phyloP scores from a whole-genome alignment of 2,113 vertebrate species.

The Burhinus oedicnemus region DNA sequence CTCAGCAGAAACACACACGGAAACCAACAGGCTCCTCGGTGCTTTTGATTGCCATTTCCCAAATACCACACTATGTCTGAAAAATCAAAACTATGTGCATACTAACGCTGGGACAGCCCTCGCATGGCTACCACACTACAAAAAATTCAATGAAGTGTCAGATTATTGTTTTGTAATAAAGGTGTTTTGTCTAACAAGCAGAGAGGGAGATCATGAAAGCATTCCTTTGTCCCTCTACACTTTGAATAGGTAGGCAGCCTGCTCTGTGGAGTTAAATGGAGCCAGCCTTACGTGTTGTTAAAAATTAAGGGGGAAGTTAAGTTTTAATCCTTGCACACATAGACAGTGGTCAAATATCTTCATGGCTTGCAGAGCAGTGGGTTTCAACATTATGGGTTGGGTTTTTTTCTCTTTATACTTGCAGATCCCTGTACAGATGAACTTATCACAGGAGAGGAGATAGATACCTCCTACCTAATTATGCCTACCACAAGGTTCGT shows the following conservation, averaged over 20 bases:
- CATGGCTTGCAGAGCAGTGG: not conserved
- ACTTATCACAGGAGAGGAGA: not conserved
- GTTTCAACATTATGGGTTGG: not conserved
- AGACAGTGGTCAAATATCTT: not conserved
- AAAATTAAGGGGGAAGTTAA: not conserved
- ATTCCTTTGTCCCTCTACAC: not conserved
- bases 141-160: not conserved
- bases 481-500: not conserved
- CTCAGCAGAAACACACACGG: rapidly evolving
- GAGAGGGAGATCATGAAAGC: not conserved
- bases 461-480: not conserved
- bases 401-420: not conserved
- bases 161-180: not conserved
- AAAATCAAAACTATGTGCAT: not conserved
- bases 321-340: not conserved
- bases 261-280: not conserved
- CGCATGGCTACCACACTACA: not conserved
- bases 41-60: not conserved
- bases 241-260: not conserved
- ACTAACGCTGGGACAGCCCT: not conserved
- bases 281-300: not conserved
- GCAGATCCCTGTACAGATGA: not conserved
- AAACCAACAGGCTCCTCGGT: rapidly evolving
- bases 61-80: not conserved
- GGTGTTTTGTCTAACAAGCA: not conserved